Base-by-base conservation (phyloP, 2,888 invertebrate species). In the Tetrapedia diversipes region DNA sequence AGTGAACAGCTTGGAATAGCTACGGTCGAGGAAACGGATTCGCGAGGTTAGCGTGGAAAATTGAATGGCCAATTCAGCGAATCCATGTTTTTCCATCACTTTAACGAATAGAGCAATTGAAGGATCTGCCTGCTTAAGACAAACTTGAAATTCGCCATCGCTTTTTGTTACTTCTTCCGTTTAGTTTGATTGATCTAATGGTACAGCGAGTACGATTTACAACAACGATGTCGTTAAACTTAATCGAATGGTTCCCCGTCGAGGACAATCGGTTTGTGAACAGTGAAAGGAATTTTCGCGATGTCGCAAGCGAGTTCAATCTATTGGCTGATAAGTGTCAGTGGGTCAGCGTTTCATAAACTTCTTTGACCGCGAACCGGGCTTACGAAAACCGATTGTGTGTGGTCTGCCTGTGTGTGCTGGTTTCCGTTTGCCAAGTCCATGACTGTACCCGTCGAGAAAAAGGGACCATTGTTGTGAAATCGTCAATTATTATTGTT, bases 21-120 rank as follows among this genome's bases (percentile, higher is more conserved):
- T 22, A 37, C 4, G 14, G 8, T 24, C 8, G 14, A 53, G n/a
- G 39, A n/a, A 32, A 37, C 29, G n/a, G 37, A 53, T 39, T 54
- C 27, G 57, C 54, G 54, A 53, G 61, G 65, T 73, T 67, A 57
- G 59, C 77, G 79, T 68, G 74, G 73, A 80, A 70, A 73, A 51
- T 61, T 22, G 59, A 29, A 16, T 16, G 47, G 27, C 27, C 22
- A 47, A 27, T 29, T 41, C 22, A 7, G 7, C 14, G 14, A 54
- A 19, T 34, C 0, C 14, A 1, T 27, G 24, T 47, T 4, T 8
- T n/a, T n/a, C 7, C n/a, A 27, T n/a, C 22, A 1, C 10, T 29
- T 4, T n/a, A 27, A 27, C 16, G 27, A 51, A 29, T n/a, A n/a
- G n/a, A 29, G 10, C 27, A 10, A 29, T n/a, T n/a, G 51, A 8